Base-by-base conservation (phyloP, 2,113 vertebrate genomes). In the Charadrius vociferus region DNA sequence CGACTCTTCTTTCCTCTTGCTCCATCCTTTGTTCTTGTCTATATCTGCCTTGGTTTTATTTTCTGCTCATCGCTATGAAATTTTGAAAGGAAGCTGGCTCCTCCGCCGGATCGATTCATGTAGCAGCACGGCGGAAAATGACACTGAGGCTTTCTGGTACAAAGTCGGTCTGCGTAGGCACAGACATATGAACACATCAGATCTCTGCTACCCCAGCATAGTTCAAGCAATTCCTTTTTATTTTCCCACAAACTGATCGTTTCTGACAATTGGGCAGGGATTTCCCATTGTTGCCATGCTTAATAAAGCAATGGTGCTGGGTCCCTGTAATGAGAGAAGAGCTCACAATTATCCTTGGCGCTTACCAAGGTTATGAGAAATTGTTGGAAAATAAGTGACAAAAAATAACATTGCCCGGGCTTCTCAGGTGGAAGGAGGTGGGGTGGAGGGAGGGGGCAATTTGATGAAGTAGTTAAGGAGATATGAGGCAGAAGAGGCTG, bases 21-120 rank as follows among this genome's bases (percentile, higher is more conserved):
- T 91, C 39, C 53, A 18, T 95, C 78, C 73, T 97, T 97, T 97
- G 62, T 92, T 95, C 91, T 81, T 65, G n/a, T 29, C 91, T 77
- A 9, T 87, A n/a, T 23, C 86, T 86, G 70, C 68, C 68, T 92
- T 3, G 4, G 53, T 52, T 89, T 93, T 88, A 86, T 93, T 93
- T 95, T 93, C 58, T 77, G 84, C 84, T 82, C 89, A 14, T 81
- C 16, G 2, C 91, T 86, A 67, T 17, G 70, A 52, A 29, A 45
- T 81, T 50, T 36, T 45, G 93, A 91, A 91, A 93, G 78, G 89
- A 56, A 77, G 17, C 73, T n/a, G 41, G 56, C 55, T 89, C 65
- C 72, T 93, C 77, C 56, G 34, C 73, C 81, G 22, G 62, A 43
- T 79, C 5, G 0, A 49, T 88, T 59, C 58, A 3, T 30, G 78